Evolutionary conservation across 92 coral and sea anemone species (phyloP).

Genomic region (Chrysogorgia sp.): DNA sequence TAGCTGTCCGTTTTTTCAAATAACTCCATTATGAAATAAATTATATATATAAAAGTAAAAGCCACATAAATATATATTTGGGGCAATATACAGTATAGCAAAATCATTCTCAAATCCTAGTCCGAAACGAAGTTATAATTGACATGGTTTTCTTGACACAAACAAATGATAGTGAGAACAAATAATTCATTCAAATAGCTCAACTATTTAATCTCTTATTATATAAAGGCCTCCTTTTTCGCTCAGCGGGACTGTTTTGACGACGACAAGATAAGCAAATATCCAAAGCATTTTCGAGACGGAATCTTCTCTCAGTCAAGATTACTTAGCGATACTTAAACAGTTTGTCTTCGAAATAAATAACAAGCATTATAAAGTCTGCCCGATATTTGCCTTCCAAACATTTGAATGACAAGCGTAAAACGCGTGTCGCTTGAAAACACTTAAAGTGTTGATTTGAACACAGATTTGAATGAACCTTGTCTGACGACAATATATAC

Average conservation of each 20-base stretch:
- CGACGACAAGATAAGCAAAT: constrained; percentile 34
- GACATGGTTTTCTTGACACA: constrained; percentile 4
- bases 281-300: constrained; percentile 2
- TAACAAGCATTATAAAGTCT: constrained; percentile 12
- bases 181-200: constrained; percentile 33
- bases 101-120: constrained; percentile 8
- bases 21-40: not conserved
- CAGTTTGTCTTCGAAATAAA: not conserved
- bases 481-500: not conserved
- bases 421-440: not conserved
- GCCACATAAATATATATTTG: too few relatives aligned
- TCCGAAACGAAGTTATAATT: too few relatives aligned
- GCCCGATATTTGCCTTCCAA: not conserved
- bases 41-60: too few relatives aligned
- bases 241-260: constrained; percentile 37
- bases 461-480: not conserved
- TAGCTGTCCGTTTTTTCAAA: not conserved
- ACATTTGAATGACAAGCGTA: not conserved
- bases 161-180: constrained; percentile 38
- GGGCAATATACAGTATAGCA: too few relatives aligned
- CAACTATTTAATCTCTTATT: constrained; percentile 26
- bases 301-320: too few relatives aligned
- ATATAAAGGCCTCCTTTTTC: not conserved
- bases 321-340: not conserved
- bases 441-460: constrained; percentile 20